Conservation (phyloP, 2,797 vertebrate species). For the Prionace glauca region DNA sequence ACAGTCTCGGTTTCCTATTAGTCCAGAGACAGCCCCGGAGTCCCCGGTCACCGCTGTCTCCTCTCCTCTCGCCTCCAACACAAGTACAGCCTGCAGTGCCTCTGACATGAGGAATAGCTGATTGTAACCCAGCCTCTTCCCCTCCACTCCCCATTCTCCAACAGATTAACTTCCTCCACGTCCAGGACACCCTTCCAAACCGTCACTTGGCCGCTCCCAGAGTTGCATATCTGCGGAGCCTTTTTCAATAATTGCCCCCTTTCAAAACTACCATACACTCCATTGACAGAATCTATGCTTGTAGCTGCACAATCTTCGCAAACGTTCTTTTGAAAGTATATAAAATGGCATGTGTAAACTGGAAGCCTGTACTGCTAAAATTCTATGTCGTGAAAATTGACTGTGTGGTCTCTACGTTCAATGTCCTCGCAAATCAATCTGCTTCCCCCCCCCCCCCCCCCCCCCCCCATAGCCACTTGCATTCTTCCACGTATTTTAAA, state of each 20-base stretch:
- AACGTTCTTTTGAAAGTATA: not conserved
- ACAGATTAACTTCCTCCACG: not conserved
- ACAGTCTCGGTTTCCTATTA: not conserved
- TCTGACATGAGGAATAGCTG: not conserved
- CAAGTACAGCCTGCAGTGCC: too few species aligned
- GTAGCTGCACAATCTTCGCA: not conserved
- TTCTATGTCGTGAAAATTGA: not conserved
- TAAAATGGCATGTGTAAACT: not conserved
- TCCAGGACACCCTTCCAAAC: not conserved
- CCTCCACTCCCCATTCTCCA: not conserved
- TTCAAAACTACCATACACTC: not conserved
- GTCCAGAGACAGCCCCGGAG: not conserved
- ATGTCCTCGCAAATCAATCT: constrained; percentile 41
- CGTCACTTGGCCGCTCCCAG: not conserved
- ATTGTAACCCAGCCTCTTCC: too few species aligned
- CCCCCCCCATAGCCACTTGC: constrained; percentile 15
- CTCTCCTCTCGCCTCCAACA: not conserved
- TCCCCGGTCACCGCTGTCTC: not conserved
- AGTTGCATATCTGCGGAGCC: too few species aligned
- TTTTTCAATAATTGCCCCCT: not conserved
- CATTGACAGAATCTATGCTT: not conserved
- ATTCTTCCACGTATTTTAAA: not conserved
- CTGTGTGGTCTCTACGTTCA: constrained; percentile 42
- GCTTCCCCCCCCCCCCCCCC: constrained; percentile 5
- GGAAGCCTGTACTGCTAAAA: not conserved